These are phyloP conservation scores for Bellardia pandia DNA, from an alignment of 2,888 invertebrate genomes.

Conservation along the genomic window DNA sequence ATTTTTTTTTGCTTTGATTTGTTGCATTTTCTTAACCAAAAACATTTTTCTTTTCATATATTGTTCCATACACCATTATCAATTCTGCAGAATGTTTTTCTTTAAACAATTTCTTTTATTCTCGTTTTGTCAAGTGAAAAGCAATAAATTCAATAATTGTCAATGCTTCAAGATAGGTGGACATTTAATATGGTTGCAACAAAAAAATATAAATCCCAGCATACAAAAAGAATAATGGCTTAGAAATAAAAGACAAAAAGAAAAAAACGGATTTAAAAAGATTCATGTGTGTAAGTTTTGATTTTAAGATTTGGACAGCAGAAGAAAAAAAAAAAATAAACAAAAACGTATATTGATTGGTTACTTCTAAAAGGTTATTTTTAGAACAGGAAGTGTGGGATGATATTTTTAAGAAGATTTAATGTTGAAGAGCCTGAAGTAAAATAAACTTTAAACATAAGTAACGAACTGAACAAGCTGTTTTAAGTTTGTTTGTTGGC, in stretches of 20 bases:
- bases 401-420: not conserved
- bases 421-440: not conserved
- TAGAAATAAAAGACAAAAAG: not conserved
- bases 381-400: not conserved
- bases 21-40: slow-evolving; percentile 3
- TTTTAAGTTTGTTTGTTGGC: no score
- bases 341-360: slow-evolving; percentile 7
- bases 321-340: not conserved
- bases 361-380: not conserved
- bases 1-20: slow-evolving; percentile 9
- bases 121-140: slow-evolving; percentile 29
- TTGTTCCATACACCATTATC: not conserved
- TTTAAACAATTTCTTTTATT: not conserved
- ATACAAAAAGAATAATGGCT: slow-evolving; percentile 14
- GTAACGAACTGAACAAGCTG: no score
- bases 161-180: slow-evolving; percentile 47
- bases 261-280: slow-evolving; percentile 2
- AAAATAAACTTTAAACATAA: not conserved
- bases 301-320: slow-evolving; percentile 5
- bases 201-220: slow-evolving; percentile 1
- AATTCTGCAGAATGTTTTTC: not conserved
- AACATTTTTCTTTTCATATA: slow-evolving; percentile 7
- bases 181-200: slow-evolving; percentile 40
- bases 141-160: slow-evolving; percentile 62
- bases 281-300: slow-evolving; percentile 22